phyloP scores from a whole-genome alignment of 2,888 invertebrate genomes.

The Stictocephala bisonia region DNA sequence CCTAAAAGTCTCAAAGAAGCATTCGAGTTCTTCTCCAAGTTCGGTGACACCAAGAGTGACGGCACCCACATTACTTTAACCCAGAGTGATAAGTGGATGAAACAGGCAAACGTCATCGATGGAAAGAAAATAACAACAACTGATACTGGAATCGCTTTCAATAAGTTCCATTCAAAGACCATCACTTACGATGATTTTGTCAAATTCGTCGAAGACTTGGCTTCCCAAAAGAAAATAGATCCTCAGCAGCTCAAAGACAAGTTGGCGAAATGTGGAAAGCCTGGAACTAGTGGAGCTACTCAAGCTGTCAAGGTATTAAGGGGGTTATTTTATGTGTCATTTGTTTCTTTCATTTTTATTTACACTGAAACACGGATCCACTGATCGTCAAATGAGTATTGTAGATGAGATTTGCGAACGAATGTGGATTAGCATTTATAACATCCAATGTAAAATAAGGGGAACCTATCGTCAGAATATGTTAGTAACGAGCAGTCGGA shows the following conservation, averaged over 20 bases:
- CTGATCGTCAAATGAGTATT: too few relatives aligned
- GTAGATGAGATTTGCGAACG: too few relatives aligned
- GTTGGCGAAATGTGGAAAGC: conserved; percentile 82
- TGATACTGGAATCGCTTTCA: conserved; percentile 90
- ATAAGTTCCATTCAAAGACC: conserved; percentile 79
- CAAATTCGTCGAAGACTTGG: conserved; percentile 86
- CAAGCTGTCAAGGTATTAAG: conserved; percentile 33
- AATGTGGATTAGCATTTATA: too few relatives aligned
- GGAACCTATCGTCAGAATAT: too few relatives aligned
- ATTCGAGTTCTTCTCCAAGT: conserved; percentile 76
- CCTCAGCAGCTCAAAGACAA: conserved; percentile 82
- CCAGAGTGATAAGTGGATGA: conserved; percentile 95
- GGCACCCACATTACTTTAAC: conserved; percentile 76
- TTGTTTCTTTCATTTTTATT: too few relatives aligned
- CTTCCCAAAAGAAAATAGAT: conserved; percentile 85
- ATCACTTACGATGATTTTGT: conserved; percentile 75
- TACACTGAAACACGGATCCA: too few relatives aligned
- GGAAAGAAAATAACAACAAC: conserved; percentile 83
- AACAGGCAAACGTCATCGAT: conserved; percentile 86
- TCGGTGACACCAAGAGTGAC: conserved; percentile 87
- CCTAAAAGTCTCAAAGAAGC: background rate
- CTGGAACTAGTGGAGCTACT: conserved; percentile 66
- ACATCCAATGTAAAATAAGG: too few relatives aligned
- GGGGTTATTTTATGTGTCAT: too few relatives aligned
- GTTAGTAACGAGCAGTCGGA: too few relatives aligned